Base-by-base conservation (phyloP, 2,797 vertebrate genomes). In the Notamacropus eugenii region DNA sequence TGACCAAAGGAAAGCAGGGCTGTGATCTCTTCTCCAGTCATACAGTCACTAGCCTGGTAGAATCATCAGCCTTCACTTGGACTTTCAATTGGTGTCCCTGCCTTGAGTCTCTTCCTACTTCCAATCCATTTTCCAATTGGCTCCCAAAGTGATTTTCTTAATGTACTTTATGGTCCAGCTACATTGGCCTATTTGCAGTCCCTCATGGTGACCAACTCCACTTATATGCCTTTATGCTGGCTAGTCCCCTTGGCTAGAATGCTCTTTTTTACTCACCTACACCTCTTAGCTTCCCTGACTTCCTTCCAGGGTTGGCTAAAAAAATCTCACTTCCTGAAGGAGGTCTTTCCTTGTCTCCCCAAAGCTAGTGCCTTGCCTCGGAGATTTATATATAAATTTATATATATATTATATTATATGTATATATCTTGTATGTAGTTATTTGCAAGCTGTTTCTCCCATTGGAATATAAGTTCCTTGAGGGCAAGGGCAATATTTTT, bases 1-100 rank as follows among this genome's bases (percentile, higher is more conserved):
- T 31, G 29, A 59, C 58, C 58, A 59, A 59, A 59, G 58, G 34
- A 59, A 59, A 59, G 58, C 29, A 67, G 14, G 62, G n/a, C 92
- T 87, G 91, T 87, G 93, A 91, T 95, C 96, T 22, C 52, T 62
- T 90, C 95, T 67, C 93, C 58, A 92, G 55, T 95, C 91, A 93
- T 0, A 0, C 46, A 92, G 92, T 93, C 94, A 94, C 56, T 19
- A 96, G 55, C 74, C 50, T 54, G 31, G 59, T 94, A 67, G 59
- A 34, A 90, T 56, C 94, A 91, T 50, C 50, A 93, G 56, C 46
- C 54, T n/a, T 29, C 40, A 22, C 52, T 14, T 94, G 0, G 50
- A 91, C 34, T 29, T 50, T 52, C 54, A 58, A 91, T 0, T 46
- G 55, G 52, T 52, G 6, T 52, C 52, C 52, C 52, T 52, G 6